phyloP scores from a whole-genome alignment of 2,888 invertebrate species.

The Cryptus viduatorius region DNA sequence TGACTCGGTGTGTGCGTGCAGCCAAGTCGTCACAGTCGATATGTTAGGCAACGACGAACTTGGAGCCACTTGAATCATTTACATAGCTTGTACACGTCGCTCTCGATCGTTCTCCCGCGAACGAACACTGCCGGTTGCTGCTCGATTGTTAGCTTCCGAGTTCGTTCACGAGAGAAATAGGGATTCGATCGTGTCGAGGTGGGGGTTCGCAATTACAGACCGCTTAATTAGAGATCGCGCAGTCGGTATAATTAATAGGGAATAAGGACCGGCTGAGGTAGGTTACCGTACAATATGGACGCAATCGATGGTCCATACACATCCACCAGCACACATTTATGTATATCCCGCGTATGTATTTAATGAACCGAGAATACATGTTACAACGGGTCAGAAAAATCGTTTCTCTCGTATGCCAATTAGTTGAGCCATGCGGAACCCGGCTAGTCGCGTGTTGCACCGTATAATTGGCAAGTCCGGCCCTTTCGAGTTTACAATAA shows the following conservation, averaged over 20 bases:
- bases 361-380: neutral
- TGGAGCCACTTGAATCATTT: conserved; percentile 18
- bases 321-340: neutral
- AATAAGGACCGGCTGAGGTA: conserved; percentile 32
- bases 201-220: conserved; percentile 31
- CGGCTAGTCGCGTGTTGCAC: conserved; percentile 19
- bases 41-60: conserved; percentile 13
- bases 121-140: neutral
- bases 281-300: neutral
- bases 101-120: neutral
- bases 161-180: conserved; percentile 1
- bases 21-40: neutral
- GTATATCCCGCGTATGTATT: neutral
- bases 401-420: conserved; percentile 37
- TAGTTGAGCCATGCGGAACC: conserved; percentile 19
- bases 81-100: neutral
- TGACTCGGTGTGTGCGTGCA: neutral
- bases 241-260: conserved; percentile 37
- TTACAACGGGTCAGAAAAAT: conserved; percentile 23
- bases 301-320: neutral
- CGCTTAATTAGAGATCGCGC: conserved; percentile 40
- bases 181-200: conserved; percentile 1
- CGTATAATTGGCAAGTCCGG: conserved; percentile 31
- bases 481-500: conserved; percentile 13
- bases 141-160: conserved; percentile 18